Evolutionary conservation across 2,888 invertebrate species (phyloP).

Genomic region (Abscondita cerata): DNA sequence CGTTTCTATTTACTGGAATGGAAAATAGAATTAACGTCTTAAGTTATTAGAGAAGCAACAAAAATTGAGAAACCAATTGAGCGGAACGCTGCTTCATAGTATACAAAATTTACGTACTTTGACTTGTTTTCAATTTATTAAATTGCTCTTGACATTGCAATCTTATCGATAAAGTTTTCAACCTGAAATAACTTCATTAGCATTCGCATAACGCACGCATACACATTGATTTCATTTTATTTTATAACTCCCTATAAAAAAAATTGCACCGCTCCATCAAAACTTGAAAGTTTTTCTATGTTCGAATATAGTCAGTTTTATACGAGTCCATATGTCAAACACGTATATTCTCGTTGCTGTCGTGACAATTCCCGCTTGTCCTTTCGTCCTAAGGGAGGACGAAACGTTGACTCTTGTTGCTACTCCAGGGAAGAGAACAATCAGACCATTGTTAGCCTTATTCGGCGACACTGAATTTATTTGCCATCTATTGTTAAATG

Average conservation of each 20-base stretch:
- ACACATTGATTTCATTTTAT: conserved; percentile 38
- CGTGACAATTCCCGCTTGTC: conserved; percentile 36
- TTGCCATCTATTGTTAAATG: conserved; percentile 44
- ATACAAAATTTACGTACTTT: conserved; percentile 5
- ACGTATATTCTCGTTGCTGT: conserved; percentile 27
- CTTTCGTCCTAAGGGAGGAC: conserved; percentile 37
- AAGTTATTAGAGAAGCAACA: neutral
- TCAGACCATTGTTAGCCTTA: conserved; percentile 46
- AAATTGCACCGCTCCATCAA: conserved; percentile 35
- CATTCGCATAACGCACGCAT: conserved; percentile 38
- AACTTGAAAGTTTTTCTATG: conserved; percentile 36
- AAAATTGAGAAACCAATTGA: neutral
- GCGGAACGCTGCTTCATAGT: neutral
- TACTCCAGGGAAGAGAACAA: conserved; percentile 44
- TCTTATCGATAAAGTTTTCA: conserved; percentile 21
- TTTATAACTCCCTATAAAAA: conserved; percentile 35
- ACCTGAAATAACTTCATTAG: conserved; percentile 35
- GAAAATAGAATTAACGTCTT: neutral
- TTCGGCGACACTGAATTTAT: conserved; percentile 46
- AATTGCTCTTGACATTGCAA: conserved; percentile 24
- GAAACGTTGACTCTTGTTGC: conserved; percentile 41
- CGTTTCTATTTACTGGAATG: neutral
- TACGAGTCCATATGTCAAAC: conserved; percentile 36
- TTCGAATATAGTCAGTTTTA: conserved; percentile 29
- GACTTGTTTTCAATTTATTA: conserved; percentile 22